Percentiles rank a stretch among this genome's conserved stretches.
Conservation (phyloP, 2,888 invertebrate genomes). For the Eupithecia tripunctaria region DNA sequence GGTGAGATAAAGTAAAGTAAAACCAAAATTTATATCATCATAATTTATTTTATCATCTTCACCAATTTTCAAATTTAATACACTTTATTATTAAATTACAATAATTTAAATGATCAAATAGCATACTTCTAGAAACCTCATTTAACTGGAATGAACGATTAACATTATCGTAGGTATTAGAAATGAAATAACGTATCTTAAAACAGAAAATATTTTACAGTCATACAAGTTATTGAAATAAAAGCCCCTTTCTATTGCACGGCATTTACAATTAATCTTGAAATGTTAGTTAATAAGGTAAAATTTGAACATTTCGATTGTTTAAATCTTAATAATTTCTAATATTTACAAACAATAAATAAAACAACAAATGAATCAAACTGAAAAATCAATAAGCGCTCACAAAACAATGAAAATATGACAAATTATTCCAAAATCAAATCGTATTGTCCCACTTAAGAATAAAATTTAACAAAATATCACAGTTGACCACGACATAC, state of each 20-base stretch:
- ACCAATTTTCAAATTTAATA: slow-evolving; percentile 83
- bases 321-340: slow-evolving; percentile 57
- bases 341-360: slow-evolving; percentile 84
- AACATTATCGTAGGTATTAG: slow-evolving; percentile 76
- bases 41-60: slow-evolving; percentile 84
- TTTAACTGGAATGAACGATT: slow-evolving; percentile 84
- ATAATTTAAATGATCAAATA: slow-evolving; percentile 84
- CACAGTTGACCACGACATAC: slow-evolving; percentile 82
- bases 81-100: slow-evolving; percentile 82
- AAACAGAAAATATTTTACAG: slow-evolving; percentile 72
- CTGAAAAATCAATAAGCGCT: slow-evolving; percentile 59
- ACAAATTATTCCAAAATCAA: slow-evolving; percentile 62
- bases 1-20: slow-evolving; percentile 45
- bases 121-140: slow-evolving; percentile 80
- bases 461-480: slow-evolving; percentile 84
- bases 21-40: slow-evolving; percentile 69
- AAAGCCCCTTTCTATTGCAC: slow-evolving; percentile 80
- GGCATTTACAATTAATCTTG: slow-evolving; percentile 52
- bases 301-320: slow-evolving; percentile 71
- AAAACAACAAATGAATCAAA: slow-evolving; percentile 76
- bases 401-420: slow-evolving; percentile 57
- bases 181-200: slow-evolving; percentile 82
- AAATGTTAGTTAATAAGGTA: slow-evolving; percentile 44
- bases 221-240: slow-evolving; percentile 58
- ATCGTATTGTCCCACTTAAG: slow-evolving; percentile 72